Conservation (phyloP, 2,797 vertebrate species). For the Eurystomus glaucurus region DNA sequence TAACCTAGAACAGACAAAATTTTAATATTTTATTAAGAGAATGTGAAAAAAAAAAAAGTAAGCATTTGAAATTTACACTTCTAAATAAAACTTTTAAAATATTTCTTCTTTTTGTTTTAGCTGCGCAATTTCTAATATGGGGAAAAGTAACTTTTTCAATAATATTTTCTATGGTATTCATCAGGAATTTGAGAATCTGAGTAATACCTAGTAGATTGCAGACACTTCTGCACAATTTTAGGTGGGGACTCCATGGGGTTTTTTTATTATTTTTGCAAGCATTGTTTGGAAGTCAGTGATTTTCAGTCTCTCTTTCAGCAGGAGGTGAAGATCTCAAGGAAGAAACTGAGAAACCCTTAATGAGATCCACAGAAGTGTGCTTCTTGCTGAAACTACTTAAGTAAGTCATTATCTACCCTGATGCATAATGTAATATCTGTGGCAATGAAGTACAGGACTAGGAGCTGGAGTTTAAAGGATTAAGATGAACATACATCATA, state of each 20-base stretch:
- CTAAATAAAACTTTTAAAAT: background rate
- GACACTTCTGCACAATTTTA: background rate
- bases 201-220: background rate
- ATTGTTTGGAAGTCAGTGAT: background rate
- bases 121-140: background rate
- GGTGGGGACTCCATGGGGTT: background rate
- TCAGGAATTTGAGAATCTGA: background rate
- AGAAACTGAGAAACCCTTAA: background rate
- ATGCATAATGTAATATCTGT: constrained; percentile 2
- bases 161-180: background rate
- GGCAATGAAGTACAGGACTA: background rate
- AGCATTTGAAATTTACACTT: background rate
- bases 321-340: background rate
- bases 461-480: constrained; percentile 40
- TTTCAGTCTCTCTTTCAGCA: constrained; percentile 11
- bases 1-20: background rate
- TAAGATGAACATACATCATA: constrained; percentile 23
- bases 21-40: background rate
- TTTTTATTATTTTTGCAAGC: background rate
- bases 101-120: background rate
- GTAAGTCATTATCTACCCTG: background rate
- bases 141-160: background rate
- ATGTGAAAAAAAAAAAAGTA: background rate
- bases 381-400: constrained; percentile 34
- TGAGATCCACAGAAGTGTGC: constrained; percentile 20